Evolutionary conservation across 2,797 vertebrate species (phyloP).

Genomic region (Tympanoctomys barrerae): DNA sequence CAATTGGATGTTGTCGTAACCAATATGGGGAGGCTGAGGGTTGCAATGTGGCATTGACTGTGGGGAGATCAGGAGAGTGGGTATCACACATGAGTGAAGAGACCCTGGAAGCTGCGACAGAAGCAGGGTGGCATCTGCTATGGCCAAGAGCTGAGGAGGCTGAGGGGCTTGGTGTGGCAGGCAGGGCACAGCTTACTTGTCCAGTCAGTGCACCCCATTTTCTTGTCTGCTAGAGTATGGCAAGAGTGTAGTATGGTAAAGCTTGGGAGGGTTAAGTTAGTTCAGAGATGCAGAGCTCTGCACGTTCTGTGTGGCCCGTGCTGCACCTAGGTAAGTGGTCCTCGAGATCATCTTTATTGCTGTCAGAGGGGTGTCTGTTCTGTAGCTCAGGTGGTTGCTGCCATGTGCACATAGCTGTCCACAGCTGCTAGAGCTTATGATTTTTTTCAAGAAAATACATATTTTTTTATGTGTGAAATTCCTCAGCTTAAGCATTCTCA

Average conservation of each 20-base stretch:
- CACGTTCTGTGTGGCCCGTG: not conserved
- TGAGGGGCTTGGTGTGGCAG: not conserved
- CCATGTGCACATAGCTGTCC: not conserved
- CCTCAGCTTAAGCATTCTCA: slow-evolving; percentile 63
- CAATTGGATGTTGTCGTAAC: not conserved
- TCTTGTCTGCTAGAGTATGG: not conserved
- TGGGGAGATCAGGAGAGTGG: not conserved
- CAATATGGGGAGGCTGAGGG: not conserved
- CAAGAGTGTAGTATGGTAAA: not conserved
- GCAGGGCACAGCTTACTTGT: not conserved
- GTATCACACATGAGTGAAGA: not conserved
- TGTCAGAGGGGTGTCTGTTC: not conserved
- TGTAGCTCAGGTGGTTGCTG: slow-evolving; percentile 10
- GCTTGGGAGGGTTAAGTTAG: not conserved
- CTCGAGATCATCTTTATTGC: slow-evolving; percentile 19
- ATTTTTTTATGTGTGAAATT: slow-evolving; percentile 71
- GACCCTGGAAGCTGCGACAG: not conserved
- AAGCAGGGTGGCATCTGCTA: not conserved
- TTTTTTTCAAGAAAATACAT: slow-evolving; percentile 61
- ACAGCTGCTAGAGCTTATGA: not conserved
- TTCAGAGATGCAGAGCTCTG: not conserved
- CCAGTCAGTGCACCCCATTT: not conserved
- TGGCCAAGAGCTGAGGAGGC: not conserved
- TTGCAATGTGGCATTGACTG: not conserved
- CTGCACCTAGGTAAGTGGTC: not conserved